Base-by-base conservation (phyloP, 2,113 vertebrate genomes). In the Cyprinodon brontotheroides region DNA sequence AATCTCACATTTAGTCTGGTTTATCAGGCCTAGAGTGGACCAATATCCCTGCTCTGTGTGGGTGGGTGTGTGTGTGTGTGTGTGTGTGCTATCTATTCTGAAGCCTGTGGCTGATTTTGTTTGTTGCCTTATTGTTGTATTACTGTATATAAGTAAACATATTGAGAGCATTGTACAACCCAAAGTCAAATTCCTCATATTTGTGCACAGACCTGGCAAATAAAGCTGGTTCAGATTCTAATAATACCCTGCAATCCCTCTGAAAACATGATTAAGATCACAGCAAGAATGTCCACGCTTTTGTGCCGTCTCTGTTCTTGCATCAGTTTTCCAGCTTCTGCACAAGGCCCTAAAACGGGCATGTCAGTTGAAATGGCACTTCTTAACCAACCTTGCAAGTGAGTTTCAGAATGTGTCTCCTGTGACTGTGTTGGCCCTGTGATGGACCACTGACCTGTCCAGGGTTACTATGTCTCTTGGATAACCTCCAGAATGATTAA, bases 391-490 rank as follows among this genome's bases (percentile, higher is more conserved):
- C 50, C 50, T n/a, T 57, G n/a, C 15, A 20, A 57, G 50, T 57
- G 50, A 57, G 17, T 57, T 57, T 57, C 20, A 57, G 50, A n/a
- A 57, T 57, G 50, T 20, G 20, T 57, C 50, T 57, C 50, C 50
- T 57, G 50, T 57, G 50, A 57, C 50, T 57, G 50, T n/a, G 50
- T 57, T 20, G 50, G 50, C 6, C 50, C 50, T 57, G 50, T 57
- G 50, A 57, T 57, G 50, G 50, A 57, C 50, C 50, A n/a, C 17
- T 57, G 50, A 57, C 17, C 50, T 57, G 50, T 57, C 50, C 50
- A 57, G 50, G 50, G 50, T 57, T 57, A 57, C 50, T 57, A 57
- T n/a, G 50, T 57, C 50, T 57, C 50, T 57, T 57, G 50, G 50
- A 57, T 57, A 57, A 57, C 50, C 50, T 57, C 50, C 50, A 57